A percentile compares a stretch with the other conserved stretches of the same genome.
Evolutionary conservation across 2,797 vertebrate species (phyloP).

Genomic region (Oreonectes daqikongensis): DNA sequence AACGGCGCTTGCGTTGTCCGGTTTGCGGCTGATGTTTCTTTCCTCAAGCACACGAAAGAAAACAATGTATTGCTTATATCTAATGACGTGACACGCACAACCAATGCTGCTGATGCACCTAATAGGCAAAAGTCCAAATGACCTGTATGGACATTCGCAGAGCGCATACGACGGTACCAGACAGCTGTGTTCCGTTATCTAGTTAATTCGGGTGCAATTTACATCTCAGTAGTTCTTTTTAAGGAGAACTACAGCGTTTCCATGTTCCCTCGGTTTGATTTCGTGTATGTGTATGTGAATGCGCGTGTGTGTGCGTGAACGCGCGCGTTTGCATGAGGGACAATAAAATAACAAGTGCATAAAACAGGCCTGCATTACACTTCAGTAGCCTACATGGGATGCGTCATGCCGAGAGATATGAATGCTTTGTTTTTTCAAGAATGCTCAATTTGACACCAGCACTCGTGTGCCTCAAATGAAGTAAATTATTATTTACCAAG

Average conservation of each 20-base stretch:
- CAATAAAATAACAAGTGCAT: conserved; percentile 54
- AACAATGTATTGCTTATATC: conserved; percentile 41
- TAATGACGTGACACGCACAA: conserved; percentile 40
- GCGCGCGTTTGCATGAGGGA: conserved; percentile 43
- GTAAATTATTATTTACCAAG: neutral
- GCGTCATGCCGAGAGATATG: conserved; percentile 24
- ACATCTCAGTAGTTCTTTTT: too few species aligned
- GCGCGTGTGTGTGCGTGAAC: conserved; percentile 1
- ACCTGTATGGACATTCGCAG: conserved; percentile 35
- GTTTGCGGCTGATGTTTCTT: conserved; percentile 29
- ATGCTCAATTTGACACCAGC: neutral
- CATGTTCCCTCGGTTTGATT: neutral
- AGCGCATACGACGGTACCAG: conserved; percentile 20
- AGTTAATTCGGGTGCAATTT: conserved; percentile 32
- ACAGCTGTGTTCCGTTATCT: conserved; percentile 19
- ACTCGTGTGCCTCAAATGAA: neutral
- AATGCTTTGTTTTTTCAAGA: conserved; percentile 27
- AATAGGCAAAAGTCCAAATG: conserved; percentile 52
- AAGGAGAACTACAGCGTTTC: too few species aligned
- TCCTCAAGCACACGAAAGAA: conserved; percentile 11
- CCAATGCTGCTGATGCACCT: conserved; percentile 45
- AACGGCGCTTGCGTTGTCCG: neutral
- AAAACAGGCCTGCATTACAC: conserved; percentile 53
- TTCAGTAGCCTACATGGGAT: conserved; percentile 17
- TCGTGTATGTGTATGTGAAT: conserved; percentile 1